These are phyloP conservation scores for Thymallus thymallus DNA, from an alignment of 2,113 vertebrate species.

Conservation along the genomic window DNA sequence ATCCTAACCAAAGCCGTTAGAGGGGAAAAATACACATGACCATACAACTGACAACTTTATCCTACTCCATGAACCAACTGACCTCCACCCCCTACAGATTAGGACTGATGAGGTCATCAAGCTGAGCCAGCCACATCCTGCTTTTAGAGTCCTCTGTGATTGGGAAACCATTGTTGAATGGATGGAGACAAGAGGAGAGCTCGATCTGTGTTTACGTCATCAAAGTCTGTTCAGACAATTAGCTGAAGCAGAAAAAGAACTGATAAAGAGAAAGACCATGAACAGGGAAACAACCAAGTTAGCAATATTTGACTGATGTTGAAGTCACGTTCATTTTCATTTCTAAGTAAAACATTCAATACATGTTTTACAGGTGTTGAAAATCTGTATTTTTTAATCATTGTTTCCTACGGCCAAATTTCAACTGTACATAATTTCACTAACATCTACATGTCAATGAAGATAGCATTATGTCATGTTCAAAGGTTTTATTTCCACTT, in stretches of 20 bases:
- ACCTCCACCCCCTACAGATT: constrained; percentile 37
- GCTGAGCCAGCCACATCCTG: neutral
- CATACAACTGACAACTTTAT: constrained; percentile 48
- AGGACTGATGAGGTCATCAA: neutral
- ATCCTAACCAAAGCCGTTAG: constrained; percentile 52
- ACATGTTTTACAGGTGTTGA: too few species aligned
- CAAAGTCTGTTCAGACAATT: neutral
- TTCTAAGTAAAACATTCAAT: too few species aligned
- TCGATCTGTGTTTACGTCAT: neutral
- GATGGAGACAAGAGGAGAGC: neutral
- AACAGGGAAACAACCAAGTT: neutral
- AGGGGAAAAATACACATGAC: constrained; percentile 63
- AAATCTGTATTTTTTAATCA: too few species aligned
- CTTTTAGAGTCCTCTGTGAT: neutral
- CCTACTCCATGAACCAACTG: constrained; percentile 56
- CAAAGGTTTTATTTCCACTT: too few species aligned
- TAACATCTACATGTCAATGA: too few species aligned
- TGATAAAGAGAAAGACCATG: constrained; percentile 7
- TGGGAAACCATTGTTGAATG: neutral
- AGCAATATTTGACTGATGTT: too few species aligned
- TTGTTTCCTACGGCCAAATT: too few species aligned
- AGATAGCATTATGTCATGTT: too few species aligned
- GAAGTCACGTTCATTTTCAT: too few species aligned
- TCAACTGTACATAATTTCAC: too few species aligned
- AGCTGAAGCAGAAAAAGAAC: constrained; percentile 1